Evolutionary conservation across 2,797 vertebrate genomes (phyloP), one percentile per base, ranked within the genome.

Genomic region (Thalassophryne amazonica): DNA sequence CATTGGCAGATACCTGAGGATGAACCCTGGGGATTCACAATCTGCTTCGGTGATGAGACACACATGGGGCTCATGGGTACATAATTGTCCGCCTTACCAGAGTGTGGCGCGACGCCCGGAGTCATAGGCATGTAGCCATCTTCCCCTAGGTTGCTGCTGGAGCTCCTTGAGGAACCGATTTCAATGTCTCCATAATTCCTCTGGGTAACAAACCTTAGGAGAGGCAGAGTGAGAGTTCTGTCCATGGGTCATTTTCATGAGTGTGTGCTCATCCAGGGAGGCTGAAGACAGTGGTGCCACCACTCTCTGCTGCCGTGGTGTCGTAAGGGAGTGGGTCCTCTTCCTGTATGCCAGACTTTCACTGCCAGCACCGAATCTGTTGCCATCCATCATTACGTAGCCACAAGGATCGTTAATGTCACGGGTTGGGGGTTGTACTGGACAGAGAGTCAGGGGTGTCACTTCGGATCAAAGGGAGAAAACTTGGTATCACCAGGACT

Each of bases 121-220:
- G 88, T 95, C 97, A 98, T 99, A 10, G 94, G 94, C 95, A 98
- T 93, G 69, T 99, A 98, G 48, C 94, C 94, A 0, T 94, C 92
- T 0, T 94, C 94, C 0, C 70, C 76, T 10, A 88, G 86, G 55
- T 88, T 90, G 37, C 85, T 80, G 5, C 76, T 83, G 22, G 92
- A 92, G 86, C 92, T 84, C 36, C 74, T 64, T 27, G 81, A 76
- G 1, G 84, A 86, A 11, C 87, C 95, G 1, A 98, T 95, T 70
- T 96, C 92, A 0, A 97, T 78, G 79, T 96, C 94, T 0, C 95
- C 94, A 0, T 97, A 98, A 76, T 98, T n/a, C 96, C 81, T 99
- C 94, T 0, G 95, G 97, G 59, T 94, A 95, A 21, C 91, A 84
- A 10, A 92, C 73, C 80, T 93, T 94, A 4, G 95, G 94, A 1